phyloP scores from a whole-genome alignment of 2,888 invertebrate species.

The Venustoraphidia nigricollis region DNA sequence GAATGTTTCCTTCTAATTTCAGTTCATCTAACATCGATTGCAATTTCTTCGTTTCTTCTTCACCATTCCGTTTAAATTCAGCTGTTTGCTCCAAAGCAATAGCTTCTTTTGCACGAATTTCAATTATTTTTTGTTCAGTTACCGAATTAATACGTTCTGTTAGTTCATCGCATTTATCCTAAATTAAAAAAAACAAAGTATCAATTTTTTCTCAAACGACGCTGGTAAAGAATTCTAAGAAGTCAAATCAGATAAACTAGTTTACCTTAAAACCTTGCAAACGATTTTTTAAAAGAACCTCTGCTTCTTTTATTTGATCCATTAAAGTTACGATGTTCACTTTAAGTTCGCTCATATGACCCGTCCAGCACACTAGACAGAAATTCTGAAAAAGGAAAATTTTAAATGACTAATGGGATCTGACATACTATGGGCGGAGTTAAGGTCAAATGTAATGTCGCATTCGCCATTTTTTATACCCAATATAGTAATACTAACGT shows the following conservation, averaged over 20 bases:
- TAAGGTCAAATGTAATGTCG: too few species aligned
- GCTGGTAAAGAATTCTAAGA: neutral
- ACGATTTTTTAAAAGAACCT: conserved; percentile 35
- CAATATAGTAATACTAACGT: too few species aligned
- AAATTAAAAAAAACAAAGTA: conserved; percentile 2
- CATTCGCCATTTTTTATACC: too few species aligned
- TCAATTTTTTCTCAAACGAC: conserved; percentile 1
- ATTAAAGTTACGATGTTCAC: conserved; percentile 36
- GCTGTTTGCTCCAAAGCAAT: conserved; percentile 28
- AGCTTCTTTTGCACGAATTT: conserved; percentile 30
- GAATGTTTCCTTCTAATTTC: conserved; percentile 26
- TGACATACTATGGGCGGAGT: too few species aligned
- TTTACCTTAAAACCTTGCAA: conserved; percentile 30
- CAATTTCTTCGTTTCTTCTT: conserved; percentile 31
- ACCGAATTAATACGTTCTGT: conserved; percentile 34
- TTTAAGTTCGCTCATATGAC: conserved; percentile 41
- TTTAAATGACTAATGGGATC: neutral
- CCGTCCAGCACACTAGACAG: conserved; percentile 42
- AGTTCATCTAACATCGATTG: conserved; percentile 31
- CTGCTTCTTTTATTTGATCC: conserved; percentile 37
- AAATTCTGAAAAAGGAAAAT: conserved; percentile 31
- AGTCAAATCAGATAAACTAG: too few species aligned
- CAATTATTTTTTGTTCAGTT: conserved; percentile 35
- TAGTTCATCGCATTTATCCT: conserved; percentile 37
- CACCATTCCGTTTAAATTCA: conserved; percentile 29